Evolutionary conservation across 2,113 vertebrate genomes (phyloP), one percentile per base, ranked within the genome.

Genomic region (Megaceryle maxima): DNA sequence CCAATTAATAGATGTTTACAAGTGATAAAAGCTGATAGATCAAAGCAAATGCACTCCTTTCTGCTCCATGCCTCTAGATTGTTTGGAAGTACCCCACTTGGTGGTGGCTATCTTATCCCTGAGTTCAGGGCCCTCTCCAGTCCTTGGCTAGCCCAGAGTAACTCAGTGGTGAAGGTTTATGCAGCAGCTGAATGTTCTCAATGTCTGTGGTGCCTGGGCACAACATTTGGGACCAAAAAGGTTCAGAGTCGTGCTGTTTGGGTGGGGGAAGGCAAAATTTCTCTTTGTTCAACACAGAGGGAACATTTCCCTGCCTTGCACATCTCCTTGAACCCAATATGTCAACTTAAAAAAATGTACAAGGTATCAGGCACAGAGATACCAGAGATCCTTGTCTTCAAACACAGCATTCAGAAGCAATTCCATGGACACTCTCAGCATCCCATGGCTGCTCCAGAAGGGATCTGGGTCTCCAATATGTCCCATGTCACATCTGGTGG

Each of bases 1-100:
- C 97, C 98, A 99, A 99, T 99, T 99, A 99, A 98, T 96, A 98
- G 97, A 98, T 98, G 98, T 99, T 99, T 99, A 98, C 98, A 97
- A 97, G 97, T 98, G 98, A 99, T 98, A 97, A 46, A 91, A 97
- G 95, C 96, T 87, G 97, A 96, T 94, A 95, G 98, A 98, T 99
- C 98, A 99, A 98, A 98, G 97, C 83, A 81, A 92, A 88, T 3
- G 48, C 70, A 59, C 85, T 96, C 74, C 73, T 97, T 98, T 97
- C 91, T 95, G 92, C 95, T 95, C 85, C 3, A 1, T 60, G 86
- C 88, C 81, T 88, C 91, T 77, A 62, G 78, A 85, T 62, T 57
- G 95, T 90, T 96, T 94, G 68, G 68, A 88, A 92, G 75, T 72
- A 18, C n/a, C 83, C n/a, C 37, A 50, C 8, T 66, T 72, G 46